Conservation (phyloP, 1,140 invertebrate species). For the Muscidifurax raptorellus region DNA sequence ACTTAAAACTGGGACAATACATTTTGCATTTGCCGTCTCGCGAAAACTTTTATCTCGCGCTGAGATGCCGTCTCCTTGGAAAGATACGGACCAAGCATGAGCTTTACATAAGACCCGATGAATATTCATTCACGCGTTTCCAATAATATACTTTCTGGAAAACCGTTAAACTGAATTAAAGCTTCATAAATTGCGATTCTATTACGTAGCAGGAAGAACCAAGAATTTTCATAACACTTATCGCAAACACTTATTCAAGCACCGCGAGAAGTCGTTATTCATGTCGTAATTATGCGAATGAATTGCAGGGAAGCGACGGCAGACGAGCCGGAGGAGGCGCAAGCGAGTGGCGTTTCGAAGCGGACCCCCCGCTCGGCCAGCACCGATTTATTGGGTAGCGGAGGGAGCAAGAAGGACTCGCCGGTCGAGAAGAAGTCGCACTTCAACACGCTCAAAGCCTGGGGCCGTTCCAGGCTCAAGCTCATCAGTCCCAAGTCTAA, state of each 20-base stretch:
- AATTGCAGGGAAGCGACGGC: constrained; percentile 77
- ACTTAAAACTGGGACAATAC: too few relatives aligned
- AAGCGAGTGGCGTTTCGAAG: constrained; percentile 68
- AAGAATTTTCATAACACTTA: neutral
- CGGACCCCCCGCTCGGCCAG: constrained; percentile 82
- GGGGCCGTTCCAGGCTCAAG: constrained; percentile 86
- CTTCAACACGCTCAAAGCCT: constrained; percentile 88
- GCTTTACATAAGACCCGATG: too few relatives aligned
- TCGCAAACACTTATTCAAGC: neutral
- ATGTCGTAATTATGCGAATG: neutral
- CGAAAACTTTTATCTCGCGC: too few relatives aligned
- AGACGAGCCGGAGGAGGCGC: constrained; percentile 77
- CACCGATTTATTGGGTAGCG: constrained; percentile 70
- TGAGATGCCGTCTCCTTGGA: too few relatives aligned
- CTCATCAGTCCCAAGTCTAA: constrained; percentile 80
- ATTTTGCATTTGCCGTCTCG: too few relatives aligned
- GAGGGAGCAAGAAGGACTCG: constrained; percentile 76
- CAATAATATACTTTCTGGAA: too few relatives aligned
- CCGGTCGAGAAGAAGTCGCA: constrained; percentile 83
- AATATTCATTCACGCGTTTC: too few relatives aligned
- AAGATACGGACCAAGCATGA: too few relatives aligned
- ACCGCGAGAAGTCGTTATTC: neutral
- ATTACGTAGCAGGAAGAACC: too few relatives aligned
- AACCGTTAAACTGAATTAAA: too few relatives aligned
- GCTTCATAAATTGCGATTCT: too few relatives aligned